Evolutionary conservation across 2,888 invertebrate species (phyloP).

Genomic region (Ennomos quercinarius): DNA sequence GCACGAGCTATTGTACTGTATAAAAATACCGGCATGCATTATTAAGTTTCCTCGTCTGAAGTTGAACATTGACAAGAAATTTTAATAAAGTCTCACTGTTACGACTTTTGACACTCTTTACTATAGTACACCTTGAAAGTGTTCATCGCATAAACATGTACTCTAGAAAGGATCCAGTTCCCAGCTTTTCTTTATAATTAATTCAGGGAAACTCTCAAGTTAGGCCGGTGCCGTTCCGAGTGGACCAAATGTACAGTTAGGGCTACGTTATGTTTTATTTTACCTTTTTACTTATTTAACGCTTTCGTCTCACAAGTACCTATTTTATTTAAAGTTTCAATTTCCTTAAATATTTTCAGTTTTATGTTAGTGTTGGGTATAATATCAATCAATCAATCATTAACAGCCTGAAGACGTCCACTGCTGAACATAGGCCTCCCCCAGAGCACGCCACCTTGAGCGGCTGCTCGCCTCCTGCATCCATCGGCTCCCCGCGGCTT

Average conservation of each 20-base stretch:
- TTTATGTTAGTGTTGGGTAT: not conserved
- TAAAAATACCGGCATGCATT: slow-evolving; percentile 60
- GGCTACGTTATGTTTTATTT: slow-evolving; percentile 32
- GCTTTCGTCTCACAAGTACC: slow-evolving; percentile 8
- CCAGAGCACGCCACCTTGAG: too few relatives aligned
- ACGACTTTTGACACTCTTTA: slow-evolving; percentile 38
- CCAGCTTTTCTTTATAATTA: slow-evolving; percentile 61
- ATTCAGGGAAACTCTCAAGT: slow-evolving; percentile 55
- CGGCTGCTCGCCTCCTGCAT: too few relatives aligned
- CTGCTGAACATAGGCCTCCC: too few relatives aligned
- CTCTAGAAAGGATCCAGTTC: slow-evolving; percentile 44
- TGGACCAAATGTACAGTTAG: slow-evolving; percentile 38
- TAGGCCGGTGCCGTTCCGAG: slow-evolving; percentile 33
- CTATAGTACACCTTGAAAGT: slow-evolving; percentile 25
- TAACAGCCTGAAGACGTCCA: too few relatives aligned
- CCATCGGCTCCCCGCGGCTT: too few relatives aligned
- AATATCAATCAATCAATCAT: too few relatives aligned
- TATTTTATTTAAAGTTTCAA: slow-evolving; percentile 14
- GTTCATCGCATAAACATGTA: slow-evolving; percentile 41
- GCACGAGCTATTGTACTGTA: slow-evolving; percentile 32
- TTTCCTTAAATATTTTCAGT: slow-evolving; percentile 5
- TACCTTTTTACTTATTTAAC: slow-evolving; percentile 33
- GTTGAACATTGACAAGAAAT: slow-evolving; percentile 55
- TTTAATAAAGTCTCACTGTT: slow-evolving; percentile 55
- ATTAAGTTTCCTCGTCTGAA: slow-evolving; percentile 57